Evolutionary conservation across 2,888 invertebrate species (phyloP).

Genomic region (Escarpia spicata): DNA sequence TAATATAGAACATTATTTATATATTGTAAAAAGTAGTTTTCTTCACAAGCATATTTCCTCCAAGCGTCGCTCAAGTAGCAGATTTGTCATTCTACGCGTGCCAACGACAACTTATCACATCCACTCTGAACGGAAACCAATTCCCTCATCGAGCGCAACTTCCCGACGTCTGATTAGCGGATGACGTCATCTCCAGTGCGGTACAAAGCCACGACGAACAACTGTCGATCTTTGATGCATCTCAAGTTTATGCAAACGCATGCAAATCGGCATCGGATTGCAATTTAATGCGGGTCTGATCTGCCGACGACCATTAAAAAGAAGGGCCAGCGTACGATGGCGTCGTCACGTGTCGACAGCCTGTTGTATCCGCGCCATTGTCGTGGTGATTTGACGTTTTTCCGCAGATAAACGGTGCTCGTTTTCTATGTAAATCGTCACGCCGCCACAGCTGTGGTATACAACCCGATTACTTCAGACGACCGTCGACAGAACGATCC

Average conservation of each 20-base stretch:
- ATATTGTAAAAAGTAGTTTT: neutral
- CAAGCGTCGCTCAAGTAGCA: neutral
- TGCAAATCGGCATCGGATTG: constrained; percentile 13
- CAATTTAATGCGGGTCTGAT: neutral
- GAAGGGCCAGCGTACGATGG: neutral
- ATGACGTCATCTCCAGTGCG: neutral
- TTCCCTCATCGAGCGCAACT: neutral
- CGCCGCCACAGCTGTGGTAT: neutral
- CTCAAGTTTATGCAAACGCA: constrained; percentile 16
- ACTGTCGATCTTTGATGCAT: constrained; percentile 16
- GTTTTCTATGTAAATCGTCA: neutral
- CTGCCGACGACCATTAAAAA: neutral
- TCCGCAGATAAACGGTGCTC: neutral
- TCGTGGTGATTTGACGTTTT: neutral
- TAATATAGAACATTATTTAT: neutral
- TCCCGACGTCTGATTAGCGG: neutral
- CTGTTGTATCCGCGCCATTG: neutral
- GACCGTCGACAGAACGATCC: neutral
- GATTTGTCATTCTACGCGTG: neutral
- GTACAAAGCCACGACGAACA: neutral
- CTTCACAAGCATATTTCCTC: neutral
- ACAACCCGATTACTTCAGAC: neutral
- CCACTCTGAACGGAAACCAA: neutral
- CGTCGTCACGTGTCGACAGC: neutral
- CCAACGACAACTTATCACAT: neutral